Evolutionary conservation across 2,113 vertebrate genomes (phyloP).

Genomic region (Nesoenas mayeri): DNA sequence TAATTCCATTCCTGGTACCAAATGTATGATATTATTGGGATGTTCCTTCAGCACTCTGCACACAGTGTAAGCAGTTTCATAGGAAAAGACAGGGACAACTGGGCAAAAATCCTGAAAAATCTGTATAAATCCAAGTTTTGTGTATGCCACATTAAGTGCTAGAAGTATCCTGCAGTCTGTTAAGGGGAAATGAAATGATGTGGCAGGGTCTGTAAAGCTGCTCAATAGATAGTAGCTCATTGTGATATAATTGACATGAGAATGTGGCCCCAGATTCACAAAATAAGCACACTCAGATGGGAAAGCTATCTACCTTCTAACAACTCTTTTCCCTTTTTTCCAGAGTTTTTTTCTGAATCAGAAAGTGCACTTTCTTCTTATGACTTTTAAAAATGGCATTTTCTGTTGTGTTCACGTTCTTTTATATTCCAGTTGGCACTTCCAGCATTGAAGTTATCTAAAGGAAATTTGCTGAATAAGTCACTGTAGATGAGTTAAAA

Average conservation of each 20-base stretch:
- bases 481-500: background rate
- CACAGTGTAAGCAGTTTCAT: background rate
- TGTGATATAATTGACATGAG: background rate
- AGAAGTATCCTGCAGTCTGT: background rate
- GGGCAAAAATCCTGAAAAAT: background rate
- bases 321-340: background rate
- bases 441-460: background rate
- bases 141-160: background rate
- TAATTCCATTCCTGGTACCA: background rate
- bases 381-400: background rate
- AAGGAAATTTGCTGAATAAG: background rate
- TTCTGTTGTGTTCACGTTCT: background rate
- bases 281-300: background rate
- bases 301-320: background rate
- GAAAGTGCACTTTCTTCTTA: background rate
- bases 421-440: background rate
- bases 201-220: background rate
- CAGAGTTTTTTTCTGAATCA: background rate
- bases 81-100: background rate
- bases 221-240: background rate
- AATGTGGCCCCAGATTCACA: background rate
- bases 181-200: background rate
- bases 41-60: background rate
- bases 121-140: background rate
- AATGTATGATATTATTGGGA: background rate